These are phyloP conservation scores for Anhinga anhinga DNA, from an alignment of 2,113 vertebrate genomes.

Conservation along the genomic window DNA sequence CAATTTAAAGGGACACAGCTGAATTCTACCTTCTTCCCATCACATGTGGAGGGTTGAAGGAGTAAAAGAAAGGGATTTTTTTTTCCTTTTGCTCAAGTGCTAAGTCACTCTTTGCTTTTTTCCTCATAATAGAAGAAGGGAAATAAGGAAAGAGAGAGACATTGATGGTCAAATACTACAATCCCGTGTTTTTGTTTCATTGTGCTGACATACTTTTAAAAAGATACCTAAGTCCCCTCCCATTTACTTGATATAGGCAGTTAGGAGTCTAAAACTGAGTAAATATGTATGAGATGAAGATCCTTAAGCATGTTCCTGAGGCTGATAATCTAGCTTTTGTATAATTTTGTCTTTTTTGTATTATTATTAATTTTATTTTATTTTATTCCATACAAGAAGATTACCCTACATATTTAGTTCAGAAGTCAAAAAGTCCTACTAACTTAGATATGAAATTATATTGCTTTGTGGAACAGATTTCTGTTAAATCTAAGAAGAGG, in stretches of 20 bases:
- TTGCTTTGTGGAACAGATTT: not conserved
- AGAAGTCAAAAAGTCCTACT: not conserved
- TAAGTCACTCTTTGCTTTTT: not conserved
- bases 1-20: constrained; percentile 68
- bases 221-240: not conserved
- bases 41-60: not conserved
- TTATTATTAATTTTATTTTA: not conserved
- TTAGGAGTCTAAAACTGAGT: not conserved
- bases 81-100: not conserved
- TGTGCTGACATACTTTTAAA: not conserved
- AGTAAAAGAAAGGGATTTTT: not conserved
- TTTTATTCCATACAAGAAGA: not conserved
- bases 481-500: not conserved
- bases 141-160: not conserved
- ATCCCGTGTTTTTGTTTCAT: not conserved
- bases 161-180: not conserved
- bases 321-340: not conserved
- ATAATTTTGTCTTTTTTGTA: not conserved
- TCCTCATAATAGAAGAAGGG: not conserved
- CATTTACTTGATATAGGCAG: not conserved
- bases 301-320: not conserved
- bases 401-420: not conserved
- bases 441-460: not conserved
- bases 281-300: not conserved
- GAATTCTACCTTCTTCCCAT: constrained; percentile 1